Base-by-base conservation (phyloP, 1,140 invertebrate genomes). In the Pogonognathellus flavescens region DNA sequence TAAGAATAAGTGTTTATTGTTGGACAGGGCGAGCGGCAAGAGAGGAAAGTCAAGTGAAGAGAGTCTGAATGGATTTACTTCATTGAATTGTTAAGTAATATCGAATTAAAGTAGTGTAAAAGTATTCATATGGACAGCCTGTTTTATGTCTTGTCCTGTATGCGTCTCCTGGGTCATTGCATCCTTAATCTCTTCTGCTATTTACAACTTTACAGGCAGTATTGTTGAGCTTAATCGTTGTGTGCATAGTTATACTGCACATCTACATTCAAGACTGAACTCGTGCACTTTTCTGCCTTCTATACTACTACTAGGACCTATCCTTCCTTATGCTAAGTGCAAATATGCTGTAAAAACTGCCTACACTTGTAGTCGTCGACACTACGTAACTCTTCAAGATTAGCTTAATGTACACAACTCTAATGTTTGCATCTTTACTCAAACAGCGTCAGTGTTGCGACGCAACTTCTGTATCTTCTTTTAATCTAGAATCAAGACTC, bases 1-100 rank as follows among this genome's bases (percentile, higher is more conserved):
- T 41, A 82, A 82, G 57, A 62, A 83, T 60, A 83, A 83, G 57
- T 66, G 57, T 66, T 82, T 76, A 76, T 76, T 76, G 70, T 76
- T 31, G 13, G 41, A 50, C n/a, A 76, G 70, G 41, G 70, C 41
- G 70, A 76, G 31, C 41, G 70, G 31, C 70, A n/a, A 49, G 70
- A 76, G 70, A 76, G 70, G 70, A 76, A 50, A 76, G 31, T 76
- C 70, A 31, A 76, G 70, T 66, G 25, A 76, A 76, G 70, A 50
- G 41, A 66, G 62, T 66, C 11, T 50, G 70, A 76, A 41, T 76
- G 41, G 25, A 76, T 50, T 76, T 76, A 31, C 16, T 31, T 41
- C 70, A 55, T 16, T 55, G 53, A 55, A 66, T 66, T 66, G 62
- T 66, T 66, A 31, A 20, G 25, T 25, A 66, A 66, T 66, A 66